Evolutionary conservation across 2,113 vertebrate genomes (phyloP), one percentile per base, ranked within the genome.

Genomic region (Accipiter virgatus): DNA sequence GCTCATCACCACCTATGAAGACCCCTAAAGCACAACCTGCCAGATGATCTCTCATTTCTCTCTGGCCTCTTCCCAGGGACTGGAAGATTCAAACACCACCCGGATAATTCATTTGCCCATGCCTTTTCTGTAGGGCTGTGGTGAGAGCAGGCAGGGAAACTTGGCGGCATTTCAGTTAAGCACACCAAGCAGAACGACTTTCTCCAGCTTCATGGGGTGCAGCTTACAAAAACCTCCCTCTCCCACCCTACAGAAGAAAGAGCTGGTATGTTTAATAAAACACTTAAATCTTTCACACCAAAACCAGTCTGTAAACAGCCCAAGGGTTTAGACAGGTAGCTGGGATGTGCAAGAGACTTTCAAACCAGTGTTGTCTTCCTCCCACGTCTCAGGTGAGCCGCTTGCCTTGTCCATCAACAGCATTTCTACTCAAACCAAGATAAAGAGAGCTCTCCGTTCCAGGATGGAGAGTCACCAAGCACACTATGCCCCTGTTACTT

Each of bases 331-430:
- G 25, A 21, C 18, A 26, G 65, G 16, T 19, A 29, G 38, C 47
- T 43, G 59, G 10, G 47, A 71, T 11, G 20, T 6, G 5, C 16
- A n/a, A 48, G 7, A 86, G 20, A 38, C 42, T 58, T 63, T 16
- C n/a, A 53, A 83, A 50, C 1, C 11, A 5, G 6, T 7, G 6
- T 18, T 45, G 22, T 26, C 16, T 40, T 81, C 72, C 43, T 67
- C 47, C 11, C 50, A 25, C 1, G 0, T 22, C 32, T 11, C 71
- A 72, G 8, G 21, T 48, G 42, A 62, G 13, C 36, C 1, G 1
- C 72, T 48, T 48, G 16, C 47, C 63, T 48, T 7, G 25, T 23
- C 63, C 68, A 42, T 6, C 36, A 40, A 14, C 26, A n/a, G 3
- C 26, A 29, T 38, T 65, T 38, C 70, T 50, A 38, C 55, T 42